Evolutionary conservation across 2,797 vertebrate species (phyloP).

Genomic region (Melanotaenia boesemani): DNA sequence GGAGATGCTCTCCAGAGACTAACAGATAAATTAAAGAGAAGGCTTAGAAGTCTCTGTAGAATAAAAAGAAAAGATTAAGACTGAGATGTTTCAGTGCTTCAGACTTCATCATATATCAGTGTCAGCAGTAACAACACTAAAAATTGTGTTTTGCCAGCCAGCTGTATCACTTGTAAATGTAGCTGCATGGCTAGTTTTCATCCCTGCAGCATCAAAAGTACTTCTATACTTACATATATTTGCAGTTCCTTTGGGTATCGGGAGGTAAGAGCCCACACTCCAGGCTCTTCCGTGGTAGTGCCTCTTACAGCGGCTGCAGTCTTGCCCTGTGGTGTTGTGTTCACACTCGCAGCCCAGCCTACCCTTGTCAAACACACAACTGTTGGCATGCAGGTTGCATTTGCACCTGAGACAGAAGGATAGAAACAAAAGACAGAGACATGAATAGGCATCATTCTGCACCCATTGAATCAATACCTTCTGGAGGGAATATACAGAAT

Average conservation of each 20-base stretch:
- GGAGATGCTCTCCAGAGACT: conserved; percentile 11
- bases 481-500: conserved; percentile 38
- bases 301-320: conserved; percentile 98
- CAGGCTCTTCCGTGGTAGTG: conserved; percentile 96
- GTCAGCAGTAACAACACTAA: conserved; percentile 10
- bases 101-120: conserved; percentile 8
- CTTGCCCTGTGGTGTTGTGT: conserved; percentile 97
- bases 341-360: conserved; percentile 97
- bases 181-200: not conserved
- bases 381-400: conserved; percentile 98
- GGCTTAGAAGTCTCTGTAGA: conserved; percentile 12
- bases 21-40: conserved; percentile 1
- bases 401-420: conserved; percentile 90
- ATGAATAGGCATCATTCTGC: conserved; percentile 63
- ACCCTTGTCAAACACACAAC: conserved; percentile 96
- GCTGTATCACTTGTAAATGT: not conserved
- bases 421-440: conserved; percentile 56
- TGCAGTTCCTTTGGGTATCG: conserved; percentile 98
- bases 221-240: conserved; percentile 96
- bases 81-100: not conserved
- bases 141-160: not conserved
- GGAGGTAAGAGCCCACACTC: conserved; percentile 97
- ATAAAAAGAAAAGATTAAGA: conserved; percentile 3
- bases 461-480: conserved; percentile 51
- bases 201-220: not conserved